Base-by-base conservation (phyloP, 2,113 vertebrate species). In the Montifringilla adamsi region DNA sequence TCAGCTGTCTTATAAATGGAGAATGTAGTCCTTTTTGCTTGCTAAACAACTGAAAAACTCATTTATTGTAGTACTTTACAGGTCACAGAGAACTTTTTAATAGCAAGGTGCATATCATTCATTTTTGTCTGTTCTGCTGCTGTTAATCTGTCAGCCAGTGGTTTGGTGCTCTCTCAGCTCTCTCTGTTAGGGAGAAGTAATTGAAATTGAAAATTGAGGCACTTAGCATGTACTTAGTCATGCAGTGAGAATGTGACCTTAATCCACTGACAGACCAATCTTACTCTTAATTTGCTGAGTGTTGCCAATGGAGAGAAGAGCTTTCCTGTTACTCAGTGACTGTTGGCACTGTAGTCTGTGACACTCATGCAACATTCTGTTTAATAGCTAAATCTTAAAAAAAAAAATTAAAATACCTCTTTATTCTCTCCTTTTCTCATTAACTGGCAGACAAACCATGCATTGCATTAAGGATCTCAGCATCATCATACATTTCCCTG, bases 171-270 rank as follows among this genome's bases (percentile, higher is more conserved):
- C 43, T 68, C 41, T 86, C 26, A 4, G 44, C 81, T 67, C 35
- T 58, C 52, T 69, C 28, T 15, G 11, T 74, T 89, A 76, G 44
- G 47, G 30, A 86, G 73, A 60, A 21, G n/a, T 83, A 80, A 46
- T 56, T 91, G 93, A 91, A 91, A 73, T 39, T 33, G 89, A 91
- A 88, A 75, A 62, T 33, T 28, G 84, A 94, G 72, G 68, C 31
- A 84, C 31, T 88, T 83, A 67, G 47, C 47, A 37, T 50, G 26
- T 93, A 62, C 52, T 87, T 94, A 94, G 76, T 88, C 67, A 70
- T 59, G 75, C 79, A 78, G 44, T 77, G 56, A 88, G 64, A 93
- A 77, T 83, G 64, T 87, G 78, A 88, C 92, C 85, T 92, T 93
- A 94, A 94, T 94, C 85, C 75, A 86, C 27, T 69, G 59, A 35